A percentile compares a stretch with the other conserved stretches of the same genome.
These are phyloP conservation scores for Procambarus clarkii DNA, from an alignment of 1,140 invertebrate genomes.

Conservation along the genomic window DNA sequence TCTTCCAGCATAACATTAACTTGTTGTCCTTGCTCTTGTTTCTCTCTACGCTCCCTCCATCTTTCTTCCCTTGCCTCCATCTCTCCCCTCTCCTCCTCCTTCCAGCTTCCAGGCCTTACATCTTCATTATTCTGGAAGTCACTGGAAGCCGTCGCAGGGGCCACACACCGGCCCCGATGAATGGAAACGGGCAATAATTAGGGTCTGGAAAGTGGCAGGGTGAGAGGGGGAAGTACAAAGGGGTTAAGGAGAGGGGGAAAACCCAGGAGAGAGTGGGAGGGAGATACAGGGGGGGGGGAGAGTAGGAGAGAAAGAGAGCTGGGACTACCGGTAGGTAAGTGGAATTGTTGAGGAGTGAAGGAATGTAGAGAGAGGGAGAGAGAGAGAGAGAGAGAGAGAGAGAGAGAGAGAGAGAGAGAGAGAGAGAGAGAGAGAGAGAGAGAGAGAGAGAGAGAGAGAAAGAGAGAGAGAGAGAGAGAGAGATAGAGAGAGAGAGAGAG, in stretches of 20 bases:
- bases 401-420: background rate
- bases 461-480: too few species aligned
- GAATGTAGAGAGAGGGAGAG: background rate
- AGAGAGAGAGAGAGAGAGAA: too few species aligned
- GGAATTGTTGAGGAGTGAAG: background rate
- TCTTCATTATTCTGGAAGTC: background rate
- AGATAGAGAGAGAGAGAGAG: too few species aligned
- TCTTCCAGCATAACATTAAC: too few species aligned
- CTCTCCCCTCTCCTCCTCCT: background rate
- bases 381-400: background rate
- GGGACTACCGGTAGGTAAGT: too few species aligned
- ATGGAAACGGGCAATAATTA: background rate
- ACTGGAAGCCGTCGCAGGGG: background rate
- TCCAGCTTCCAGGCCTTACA: background rate
- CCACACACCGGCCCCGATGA: background rate
- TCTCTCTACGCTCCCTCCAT: too few species aligned
- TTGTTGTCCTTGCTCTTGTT: too few species aligned
- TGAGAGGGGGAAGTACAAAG: too few species aligned
- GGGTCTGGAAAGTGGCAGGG: background rate
- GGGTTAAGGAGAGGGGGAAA: background rate
- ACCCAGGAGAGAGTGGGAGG: too few species aligned
- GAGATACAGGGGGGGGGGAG: background rate
- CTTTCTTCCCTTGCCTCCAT: too few species aligned
- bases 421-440: background rate
- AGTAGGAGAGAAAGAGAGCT: slow-evolving; percentile 14